Percentiles rank a stretch among this genome's conserved stretches.
These are phyloP conservation scores for Gambelia wislizenii DNA, from an alignment of 2,797 vertebrate species.

Conservation along the genomic window DNA sequence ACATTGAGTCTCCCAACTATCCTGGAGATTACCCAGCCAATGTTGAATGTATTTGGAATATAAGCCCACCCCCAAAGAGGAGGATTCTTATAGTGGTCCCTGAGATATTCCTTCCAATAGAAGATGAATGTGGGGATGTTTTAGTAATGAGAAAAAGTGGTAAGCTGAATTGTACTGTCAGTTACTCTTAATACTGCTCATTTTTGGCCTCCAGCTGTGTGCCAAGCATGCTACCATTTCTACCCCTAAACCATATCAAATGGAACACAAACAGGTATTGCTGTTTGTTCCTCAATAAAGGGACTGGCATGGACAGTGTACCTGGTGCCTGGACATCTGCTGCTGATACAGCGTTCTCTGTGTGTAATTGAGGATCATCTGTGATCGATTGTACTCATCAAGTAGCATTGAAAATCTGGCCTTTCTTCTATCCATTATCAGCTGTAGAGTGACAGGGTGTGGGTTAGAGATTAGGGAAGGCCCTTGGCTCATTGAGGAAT, in stretches of 20 bases:
- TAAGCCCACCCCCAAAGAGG: constrained; percentile 94
- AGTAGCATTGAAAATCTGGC: too few species aligned
- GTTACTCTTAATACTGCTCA: background rate
- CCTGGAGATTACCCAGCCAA: constrained; percentile 97
- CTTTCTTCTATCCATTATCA: background rate
- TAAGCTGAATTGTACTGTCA: constrained; percentile 66
- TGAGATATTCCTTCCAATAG: constrained; percentile 96
- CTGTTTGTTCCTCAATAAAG: background rate
- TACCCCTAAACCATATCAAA: background rate
- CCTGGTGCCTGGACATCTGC: background rate
- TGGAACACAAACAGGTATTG: background rate
- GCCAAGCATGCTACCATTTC: background rate
- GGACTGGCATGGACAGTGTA: background rate
- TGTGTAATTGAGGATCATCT: background rate
- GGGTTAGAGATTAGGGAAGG: background rate
- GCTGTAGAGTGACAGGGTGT: background rate
- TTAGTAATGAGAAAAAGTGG: constrained; percentile 98
- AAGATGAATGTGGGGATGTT: constrained; percentile 96
- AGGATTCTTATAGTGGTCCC: constrained; percentile 96
- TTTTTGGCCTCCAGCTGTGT: background rate
- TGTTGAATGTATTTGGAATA: constrained; percentile 95
- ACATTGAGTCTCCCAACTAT: constrained; percentile 97
- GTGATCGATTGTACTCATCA: background rate
- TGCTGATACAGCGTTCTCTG: background rate
- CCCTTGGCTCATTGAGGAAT: background rate